Base-by-base conservation (phyloP, 1,140 invertebrate species). In the Apis florea region DNA sequence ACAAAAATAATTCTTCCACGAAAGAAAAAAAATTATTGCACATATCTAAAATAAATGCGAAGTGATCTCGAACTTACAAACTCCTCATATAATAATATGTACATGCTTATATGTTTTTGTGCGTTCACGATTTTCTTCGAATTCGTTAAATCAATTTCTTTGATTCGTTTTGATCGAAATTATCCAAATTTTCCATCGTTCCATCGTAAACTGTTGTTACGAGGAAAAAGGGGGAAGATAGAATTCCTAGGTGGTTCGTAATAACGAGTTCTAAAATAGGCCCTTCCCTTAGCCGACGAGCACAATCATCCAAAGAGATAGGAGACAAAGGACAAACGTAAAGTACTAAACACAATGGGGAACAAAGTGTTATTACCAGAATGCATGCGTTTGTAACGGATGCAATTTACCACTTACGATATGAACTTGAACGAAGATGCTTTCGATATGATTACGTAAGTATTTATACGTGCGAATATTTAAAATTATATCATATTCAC, bases 341-440 rank as follows among this genome's bases (percentile, higher is more conserved):
- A 56, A 63, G 69, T 40, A 54, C 77, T 19, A 72, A 73, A 40
- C 40, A 73, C 69, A 79, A 63, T 66, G 64, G n/a, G 53, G 31
- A 49, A 67, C 64, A 77, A 67, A 53, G 64, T 40, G 53, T 68
- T 21, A 58, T 58, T 68, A 67, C 64, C 74, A 15, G 69, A 26
- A 69, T 61, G 73, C 26, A 40, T 49, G 31, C 19, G 66, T 24
- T 40, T 26, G 40, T 85, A 51, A 77, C 74, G 82, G 70, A 83
- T 84, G 76, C 70, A 85, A 85, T 84, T 85, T 84, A 73, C 26
- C 74, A 77, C 63, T 77, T 77, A 72, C 68, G 68, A 72, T 49
- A 51, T 71, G 53, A 84, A 84, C 72, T 80, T 80, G 26, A 71
- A 75, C 64, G 69, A 83, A 58, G 54, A 85, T 73, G 53, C 31